Evolutionary conservation across 1,140 invertebrate species (phyloP).

Genomic region (Drosophila insularis): DNA sequence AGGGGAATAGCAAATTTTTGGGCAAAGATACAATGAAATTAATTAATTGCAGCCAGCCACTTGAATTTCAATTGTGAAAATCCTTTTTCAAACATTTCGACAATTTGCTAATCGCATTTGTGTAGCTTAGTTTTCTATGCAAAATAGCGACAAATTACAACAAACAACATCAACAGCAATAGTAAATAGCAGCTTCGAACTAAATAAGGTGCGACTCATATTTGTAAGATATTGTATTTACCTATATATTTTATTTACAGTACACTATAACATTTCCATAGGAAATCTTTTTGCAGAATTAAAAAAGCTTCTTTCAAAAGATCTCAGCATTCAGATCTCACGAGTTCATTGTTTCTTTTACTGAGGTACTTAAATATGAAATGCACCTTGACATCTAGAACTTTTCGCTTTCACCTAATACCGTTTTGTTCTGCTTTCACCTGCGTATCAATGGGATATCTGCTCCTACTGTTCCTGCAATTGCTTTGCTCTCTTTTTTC

Average conservation of each 20-base stretch:
- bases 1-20: neutral
- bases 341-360: no score
- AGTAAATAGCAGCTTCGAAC: slow-evolving; percentile 27
- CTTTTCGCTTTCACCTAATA: neutral
- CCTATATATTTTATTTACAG: no score
- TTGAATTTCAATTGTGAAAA: slow-evolving; percentile 71
- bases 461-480: neutral
- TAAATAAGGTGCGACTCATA: neutral
- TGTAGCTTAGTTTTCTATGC: slow-evolving; percentile 55
- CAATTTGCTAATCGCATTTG: slow-evolving; percentile 69
- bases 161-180: slow-evolving; percentile 18
- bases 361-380: no score
- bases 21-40: slow-evolving; percentile 55
- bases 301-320: no score
- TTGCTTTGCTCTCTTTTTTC: slow-evolving; percentile 21
- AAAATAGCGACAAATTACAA: slow-evolving; percentile 65
- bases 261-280: no score
- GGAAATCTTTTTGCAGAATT: no score
- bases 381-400: neutral
- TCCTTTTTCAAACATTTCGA: slow-evolving; percentile 27
- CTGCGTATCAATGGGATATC: slow-evolving; percentile 27
- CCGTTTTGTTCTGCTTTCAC: slow-evolving; percentile 4
- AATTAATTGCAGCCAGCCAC: slow-evolving; percentile 70
- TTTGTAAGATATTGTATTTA: no score
- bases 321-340: no score